Evolutionary conservation across 2,888 invertebrate species (phyloP), one percentile per base, ranked within the genome.

Genomic region (Lottia gigantea): DNA sequence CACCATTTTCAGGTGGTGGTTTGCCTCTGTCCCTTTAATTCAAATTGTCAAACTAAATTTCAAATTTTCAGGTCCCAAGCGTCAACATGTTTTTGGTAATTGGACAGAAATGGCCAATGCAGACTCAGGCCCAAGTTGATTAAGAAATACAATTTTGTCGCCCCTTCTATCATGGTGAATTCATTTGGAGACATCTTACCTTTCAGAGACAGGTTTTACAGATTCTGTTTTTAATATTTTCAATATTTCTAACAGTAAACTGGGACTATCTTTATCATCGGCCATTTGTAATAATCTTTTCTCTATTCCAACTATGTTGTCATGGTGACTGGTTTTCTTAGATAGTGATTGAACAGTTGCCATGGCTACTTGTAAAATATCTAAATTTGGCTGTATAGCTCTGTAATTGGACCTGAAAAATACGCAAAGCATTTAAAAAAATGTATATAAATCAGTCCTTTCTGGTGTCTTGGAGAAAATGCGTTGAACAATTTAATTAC

Each of bases 231-330:
- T 55, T 23, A 55, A 55, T 61, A 77, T 67, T 65, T 80, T 71
- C 62, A 71, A 67, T 11, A 82, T 67, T 66, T 80, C 80, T 12
- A 67, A 64, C 25, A 80, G 71, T 25, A 80, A 73, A 62, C 75
- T 70, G 11, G 74, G 79, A 62, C 91, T 90, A 64, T 90, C 88
- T 66, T 91, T 91, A 2, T 91, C 90, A 0, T 91, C 90, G 0
- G 92, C 83, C 76, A 89, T 90, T 83, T 92, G 91, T 31, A 92
- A 83, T 71, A 92, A 90, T 76, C 92, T 90, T 79, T 92, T 92
- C 85, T 93, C 93, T 23, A 92, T 87, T 75, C 91, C 92, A 82
- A 91, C 90, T 7, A 93, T 84, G 25, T 92, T 87, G 71, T 93
- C 93, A 31, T 91, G 87, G 71, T 91, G 90, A 0, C 89, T 87